A percentile compares a stretch with the other conserved stretches of the same genome.
Conservation (phyloP, 2,113 vertebrate species). For the Chelonoidis abingdonii region DNA sequence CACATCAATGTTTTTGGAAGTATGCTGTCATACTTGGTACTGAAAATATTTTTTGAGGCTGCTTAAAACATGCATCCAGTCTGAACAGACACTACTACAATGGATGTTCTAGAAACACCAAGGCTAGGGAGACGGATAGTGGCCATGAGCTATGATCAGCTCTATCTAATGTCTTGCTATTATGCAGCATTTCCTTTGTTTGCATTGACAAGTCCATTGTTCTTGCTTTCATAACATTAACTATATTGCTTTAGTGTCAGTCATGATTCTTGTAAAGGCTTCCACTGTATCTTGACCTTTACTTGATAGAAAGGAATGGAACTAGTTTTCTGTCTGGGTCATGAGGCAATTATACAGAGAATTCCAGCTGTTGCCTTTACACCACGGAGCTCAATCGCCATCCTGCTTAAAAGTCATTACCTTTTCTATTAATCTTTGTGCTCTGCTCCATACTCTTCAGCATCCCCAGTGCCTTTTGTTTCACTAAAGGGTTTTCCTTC, state of each 20-base stretch:
- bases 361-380: not conserved
- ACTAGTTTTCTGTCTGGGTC: not conserved
- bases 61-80: not conserved
- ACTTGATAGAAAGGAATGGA: not conserved
- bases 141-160: not conserved
- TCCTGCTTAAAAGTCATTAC: not conserved
- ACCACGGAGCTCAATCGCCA: not conserved
- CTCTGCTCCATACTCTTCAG: not conserved
- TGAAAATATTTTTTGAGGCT: not conserved
- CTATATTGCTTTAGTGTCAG: not conserved
- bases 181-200: not conserved
- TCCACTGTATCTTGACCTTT: not conserved
- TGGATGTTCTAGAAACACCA: not conserved
- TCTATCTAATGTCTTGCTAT: rapidly evolving
- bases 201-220: not conserved
- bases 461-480: slow-evolving; percentile 18
- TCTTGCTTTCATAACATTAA: not conserved
- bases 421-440: not conserved
- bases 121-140: not conserved
- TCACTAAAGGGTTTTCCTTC: slow-evolving; percentile 28
- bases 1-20: not conserved
- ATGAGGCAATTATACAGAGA: not conserved
- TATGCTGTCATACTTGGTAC: not conserved
- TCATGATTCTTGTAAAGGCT: not conserved
- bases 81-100: not conserved